phyloP scores from a whole-genome alignment of 2,113 vertebrate species.

The Gopherus flavomarginatus region DNA sequence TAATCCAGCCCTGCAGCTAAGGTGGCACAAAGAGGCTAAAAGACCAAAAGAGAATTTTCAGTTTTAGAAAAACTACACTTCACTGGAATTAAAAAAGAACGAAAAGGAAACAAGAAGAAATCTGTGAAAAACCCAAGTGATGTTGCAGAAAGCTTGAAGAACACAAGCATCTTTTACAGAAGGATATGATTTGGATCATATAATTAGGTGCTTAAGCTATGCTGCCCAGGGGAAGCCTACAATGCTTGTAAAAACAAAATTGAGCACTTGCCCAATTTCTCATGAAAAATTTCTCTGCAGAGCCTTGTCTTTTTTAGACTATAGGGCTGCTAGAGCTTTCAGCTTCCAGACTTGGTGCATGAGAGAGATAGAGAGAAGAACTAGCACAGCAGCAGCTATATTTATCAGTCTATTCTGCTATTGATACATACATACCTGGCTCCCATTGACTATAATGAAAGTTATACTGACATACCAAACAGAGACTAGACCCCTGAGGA shows the following conservation, averaged over 20 bases:
- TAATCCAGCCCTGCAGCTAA: not conserved
- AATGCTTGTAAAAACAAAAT: not conserved
- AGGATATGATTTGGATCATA: not conserved
- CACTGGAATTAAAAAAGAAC: not conserved
- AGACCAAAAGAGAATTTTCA: not conserved
- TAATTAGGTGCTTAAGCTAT: not conserved
- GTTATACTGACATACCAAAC: constrained; percentile 42
- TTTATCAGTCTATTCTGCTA: constrained; percentile 58
- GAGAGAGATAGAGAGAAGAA: not conserved
- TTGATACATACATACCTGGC: constrained; percentile 49
- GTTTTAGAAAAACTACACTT: not conserved
- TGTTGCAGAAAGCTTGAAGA: not conserved
- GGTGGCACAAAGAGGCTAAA: not conserved
- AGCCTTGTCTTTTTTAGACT: fast-evolving
- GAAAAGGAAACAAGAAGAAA: not conserved
- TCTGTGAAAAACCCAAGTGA: not conserved
- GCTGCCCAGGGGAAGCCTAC: not conserved
- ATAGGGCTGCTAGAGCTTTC: not conserved
- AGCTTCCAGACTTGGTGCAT: constrained; percentile 16
- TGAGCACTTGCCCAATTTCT: fast-evolving
- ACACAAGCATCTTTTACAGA: not conserved
- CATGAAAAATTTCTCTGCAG: not conserved
- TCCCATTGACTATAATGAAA: constrained; percentile 36
- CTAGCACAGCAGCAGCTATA: constrained; percentile 34
- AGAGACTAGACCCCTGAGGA: constrained; percentile 46